Evolutionary conservation across 2,797 vertebrate species (phyloP), one percentile per base, ranked within the genome.

Genomic region (Pempheris klunzingeri): DNA sequence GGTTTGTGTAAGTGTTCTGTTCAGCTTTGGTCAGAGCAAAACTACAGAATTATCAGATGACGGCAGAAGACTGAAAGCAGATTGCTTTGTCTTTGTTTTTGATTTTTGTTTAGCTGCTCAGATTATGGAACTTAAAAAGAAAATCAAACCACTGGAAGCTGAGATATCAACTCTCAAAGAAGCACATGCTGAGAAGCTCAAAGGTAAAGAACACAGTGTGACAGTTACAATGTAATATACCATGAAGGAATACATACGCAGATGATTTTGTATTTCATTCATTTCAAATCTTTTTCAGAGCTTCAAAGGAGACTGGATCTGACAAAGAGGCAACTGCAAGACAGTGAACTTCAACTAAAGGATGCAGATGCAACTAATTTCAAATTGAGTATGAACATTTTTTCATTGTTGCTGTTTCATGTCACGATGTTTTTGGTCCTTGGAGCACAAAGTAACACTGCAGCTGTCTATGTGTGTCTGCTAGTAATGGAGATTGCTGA

Each of bases 71-170:
- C n/a, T n/a, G n/a, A 67, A 55, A 4, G 14, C 18, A 8, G 0
- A 5, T 26, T 24, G 22, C n/a, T 66, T 61, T 62, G 12, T 36
- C 9, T 10, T 50, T 44, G 55, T 26, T 24, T 70, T 66, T 67
- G n/a, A n/a, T n/a, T n/a, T n/a, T n/a, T n/a, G n/a, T n/a, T 11
- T 63, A 91, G 90, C 61, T 14, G 10, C 69, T 78, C 34, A 88
- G 50, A 91, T 90, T 34, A 68, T 77, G 54, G 49, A 53, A 10
- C 90, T 90, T 64, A 41, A 65, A 3, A 7, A 11, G 14, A 78
- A 83, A 77, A 73, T 82, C 58, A 18, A 46, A 74, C 14, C 14
- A 5, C 60, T 89, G 63, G 64, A 86, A 57, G 1, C 47, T 0
- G 11, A 77, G 43, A 66, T 90, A 72, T 64, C 41, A 32, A 0